These are phyloP conservation scores for Anas bahamensis DNA, from an alignment of 2,797 vertebrate species.

Conservation along the genomic window DNA sequence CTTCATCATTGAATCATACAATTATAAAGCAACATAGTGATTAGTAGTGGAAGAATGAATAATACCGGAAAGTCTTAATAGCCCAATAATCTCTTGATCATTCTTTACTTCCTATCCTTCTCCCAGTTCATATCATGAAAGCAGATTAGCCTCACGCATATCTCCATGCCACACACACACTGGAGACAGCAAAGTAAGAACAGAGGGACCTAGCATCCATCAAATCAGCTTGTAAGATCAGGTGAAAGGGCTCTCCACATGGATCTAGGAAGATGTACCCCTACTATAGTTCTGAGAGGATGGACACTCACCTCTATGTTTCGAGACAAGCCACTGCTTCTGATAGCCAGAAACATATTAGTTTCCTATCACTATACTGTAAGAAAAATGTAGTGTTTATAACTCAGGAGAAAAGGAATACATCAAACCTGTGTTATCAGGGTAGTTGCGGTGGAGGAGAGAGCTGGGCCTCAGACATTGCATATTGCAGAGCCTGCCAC, in stretches of 20 bases:
- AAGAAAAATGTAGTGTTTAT: not conserved
- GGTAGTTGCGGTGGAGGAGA: not conserved
- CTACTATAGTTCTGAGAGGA: not conserved
- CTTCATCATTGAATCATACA: not conserved
- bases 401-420: not conserved
- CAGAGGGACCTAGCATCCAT: not conserved
- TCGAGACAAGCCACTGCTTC: not conserved
- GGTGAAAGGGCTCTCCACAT: not conserved
- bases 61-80: not conserved
- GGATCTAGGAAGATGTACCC: not conserved
- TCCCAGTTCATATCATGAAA: not conserved
- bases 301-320: not conserved
- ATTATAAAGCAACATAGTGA: not conserved
- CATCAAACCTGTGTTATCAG: not conserved
- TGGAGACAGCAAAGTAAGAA: not conserved
- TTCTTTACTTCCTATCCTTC: not conserved
- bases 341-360: not conserved
- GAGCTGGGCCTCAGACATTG: not conserved
- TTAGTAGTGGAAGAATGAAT: not conserved
- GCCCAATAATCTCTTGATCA: not conserved
- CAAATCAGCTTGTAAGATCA: not conserved
- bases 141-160: not conserved
- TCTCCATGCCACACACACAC: not conserved
- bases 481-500: not conserved
- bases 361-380: not conserved